These are phyloP conservation scores for Nymphalis polychloros DNA, from an alignment of 2,888 invertebrate species.

Conservation along the genomic window DNA sequence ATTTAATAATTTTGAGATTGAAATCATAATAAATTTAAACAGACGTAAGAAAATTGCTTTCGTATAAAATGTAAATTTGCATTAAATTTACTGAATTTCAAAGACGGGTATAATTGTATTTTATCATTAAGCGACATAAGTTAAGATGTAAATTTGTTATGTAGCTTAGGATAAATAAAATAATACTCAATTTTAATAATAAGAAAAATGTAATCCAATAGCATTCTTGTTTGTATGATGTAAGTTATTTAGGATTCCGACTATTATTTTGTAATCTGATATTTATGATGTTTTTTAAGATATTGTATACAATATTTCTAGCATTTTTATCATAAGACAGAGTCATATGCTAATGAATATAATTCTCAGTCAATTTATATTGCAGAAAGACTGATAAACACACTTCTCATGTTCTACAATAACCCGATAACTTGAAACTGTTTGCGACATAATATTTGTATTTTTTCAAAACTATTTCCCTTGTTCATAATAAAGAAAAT, in stretches of 20 bases:
- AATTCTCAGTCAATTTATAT: conserved; percentile 60
- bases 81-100: conserved; percentile 42
- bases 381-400: conserved; percentile 64
- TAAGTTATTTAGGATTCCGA: background rate
- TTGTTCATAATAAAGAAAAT: conserved; percentile 69
- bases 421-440: conserved; percentile 53
- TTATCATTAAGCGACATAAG: conserved; percentile 33
- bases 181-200: conserved; percentile 31
- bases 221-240: conserved; percentile 13
- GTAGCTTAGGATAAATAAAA: conserved; percentile 51
- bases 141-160: conserved; percentile 66
- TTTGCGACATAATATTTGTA: conserved; percentile 57
- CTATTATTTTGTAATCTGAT: conserved; percentile 23
- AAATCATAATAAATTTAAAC: background rate
- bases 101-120: conserved; percentile 52
- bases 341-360: conserved; percentile 15
- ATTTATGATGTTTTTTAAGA: conserved; percentile 24
- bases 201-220: conserved; percentile 33
- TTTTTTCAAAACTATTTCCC: conserved; percentile 68
- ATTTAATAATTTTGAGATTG: no score
- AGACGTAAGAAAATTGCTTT: background rate
- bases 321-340: conserved; percentile 24
- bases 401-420: conserved; percentile 51
- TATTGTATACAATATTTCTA: conserved; percentile 37
- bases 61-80: conserved; percentile 2